Evolutionary conservation across 2,888 invertebrate genomes (phyloP), one percentile per base, ranked within the genome.

Genomic region (Folsomia candida): DNA sequence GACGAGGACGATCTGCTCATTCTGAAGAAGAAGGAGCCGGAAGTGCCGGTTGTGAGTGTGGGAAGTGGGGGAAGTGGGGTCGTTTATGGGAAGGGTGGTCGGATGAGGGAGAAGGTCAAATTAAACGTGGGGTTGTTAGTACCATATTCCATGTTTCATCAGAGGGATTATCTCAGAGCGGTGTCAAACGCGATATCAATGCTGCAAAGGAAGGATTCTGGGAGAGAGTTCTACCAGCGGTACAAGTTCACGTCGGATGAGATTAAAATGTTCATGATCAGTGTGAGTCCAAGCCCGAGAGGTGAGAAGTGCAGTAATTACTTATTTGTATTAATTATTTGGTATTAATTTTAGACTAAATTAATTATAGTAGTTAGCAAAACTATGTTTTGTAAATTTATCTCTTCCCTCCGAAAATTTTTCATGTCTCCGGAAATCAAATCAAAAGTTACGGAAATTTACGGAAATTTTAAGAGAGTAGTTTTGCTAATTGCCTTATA

Each of bases 141-240:
- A 80, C 91, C 92, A 11, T 88, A 90, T 82, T 91, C 90, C 81
- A 87, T 88, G 77, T 92, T 91, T 82, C 90, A 90, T 76, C 88
- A 87, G 74, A 86, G 90, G 4, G 89, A 89, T 80, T 91, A 90
- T 83, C 86, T 86, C 69, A 85, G 87, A 64, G 88, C 89, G 67
- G 88, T 90, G 78, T 88, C 87, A 81, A 86, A 85, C 68, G 89
- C 89, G 9, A 86, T 90, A 61, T 82, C 83, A 26, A 86, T 85
- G 37, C 83, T 90, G 63, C 86, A 87, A 73, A 87, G 86, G 81
- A 85, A 86, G 22, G 85, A 86, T 67, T 87, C 86, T 28, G 89
- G 88, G 83, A 85, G 90, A 59, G 85, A 86, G 70, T 89, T 89
- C 83, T 83, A 89, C 70, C 87, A 88, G 82, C 87, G 87, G 80